Base-by-base conservation (phyloP, 2,797 vertebrate genomes). In the Crocodylus rhombifer region DNA sequence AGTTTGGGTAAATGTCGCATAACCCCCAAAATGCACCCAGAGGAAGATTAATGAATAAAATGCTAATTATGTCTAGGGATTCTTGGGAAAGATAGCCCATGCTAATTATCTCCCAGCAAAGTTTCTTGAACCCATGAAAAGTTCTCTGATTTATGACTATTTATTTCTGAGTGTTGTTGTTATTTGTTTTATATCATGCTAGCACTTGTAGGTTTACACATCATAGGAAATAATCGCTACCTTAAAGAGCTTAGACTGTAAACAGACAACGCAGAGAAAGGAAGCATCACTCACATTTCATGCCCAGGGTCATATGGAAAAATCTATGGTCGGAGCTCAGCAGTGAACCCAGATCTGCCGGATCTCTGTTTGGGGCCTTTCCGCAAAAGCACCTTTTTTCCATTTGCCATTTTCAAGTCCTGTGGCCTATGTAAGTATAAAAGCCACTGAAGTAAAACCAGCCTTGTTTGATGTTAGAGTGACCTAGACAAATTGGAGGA, bases 231-330 rank as follows among this genome's bases (percentile, higher is more conserved):
- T 13, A 7, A 23, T 75, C 21, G 23, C 56, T 58, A 20, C 13
- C 25, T 33, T 83, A 23, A 90, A 88, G 69, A 36, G 8, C 55
- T 2, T 14, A 11, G 4, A 3, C 14, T 84, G 85, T 87, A 88
- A 88, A 74, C 13, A 36, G 6, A 69, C 2, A 82, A 80, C 51
- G 33, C 23, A 82, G 36, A 0, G 13, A 71, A 13, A 60, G 14
- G 77, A 84, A 42, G 0, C 0, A 7, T 78, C 71, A 25, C 12
- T 79, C 79, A n/a, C 65, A 30, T 51, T 85, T 88, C 55, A 42
- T 91, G 73, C 58, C 36, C 26, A 30, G 2, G 51, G 6, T 13
- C 0, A 0, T 56, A 61, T 0, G 2, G 3, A 17, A 63, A 69
- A 25, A 23, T 5, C 30, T 78, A 36, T 42, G 36, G 69, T 51